Evolutionary conservation across 1,140 invertebrate species (phyloP), one percentile per base, ranked within the genome.

Genomic region (Nasonia longicornis): DNA sequence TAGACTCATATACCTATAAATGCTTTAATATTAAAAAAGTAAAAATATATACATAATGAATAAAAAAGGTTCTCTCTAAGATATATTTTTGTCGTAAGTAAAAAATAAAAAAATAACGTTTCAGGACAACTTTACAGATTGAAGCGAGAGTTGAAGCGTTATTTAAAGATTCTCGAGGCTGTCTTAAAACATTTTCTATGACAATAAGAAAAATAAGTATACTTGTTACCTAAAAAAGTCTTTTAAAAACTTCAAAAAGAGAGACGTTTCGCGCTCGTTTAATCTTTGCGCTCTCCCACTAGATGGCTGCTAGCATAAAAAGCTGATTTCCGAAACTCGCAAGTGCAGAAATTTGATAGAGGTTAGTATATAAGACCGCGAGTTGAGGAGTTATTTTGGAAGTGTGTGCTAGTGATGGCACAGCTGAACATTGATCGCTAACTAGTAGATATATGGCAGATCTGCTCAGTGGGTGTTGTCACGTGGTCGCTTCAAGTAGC

Each of bases 341-440:
- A 83, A 85, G 85, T 45, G 73, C 45, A 20, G 52, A n/a, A 58
- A 58, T 58, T 80, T 2, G 4, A 0, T 0, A n/a, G 0, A 12
- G 52, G 1, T 58, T 7, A 58, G 52, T 58, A 58, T 58, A 58
- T 58, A 58, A 58, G 52, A 1, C 0, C 0, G 2, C 0, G 0
- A 0, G 74, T 76, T 16, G 1, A 10, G 11, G 0, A 22, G 0
- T 1, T 26, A 16, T 35, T 70, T 78, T 80, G 92, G 92, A 92
- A 92, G 92, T 92, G 92, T 92, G 92, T 92, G 92, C 92, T 90
- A 91, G 92, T 93, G 92, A 93, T 93, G 91, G 92, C 92, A 92
- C 92, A 92, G 89, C 92, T 93, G 92, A 93, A 92, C 92, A 93
- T 93, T 91, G 92, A 93, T 93, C 92, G 92, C 92, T 93, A 91